A percentile compares a stretch with the other conserved stretches of the same genome.
Evolutionary conservation across 2,113 vertebrate species (phyloP).

Genomic region (Peromyscus californicus): DNA sequence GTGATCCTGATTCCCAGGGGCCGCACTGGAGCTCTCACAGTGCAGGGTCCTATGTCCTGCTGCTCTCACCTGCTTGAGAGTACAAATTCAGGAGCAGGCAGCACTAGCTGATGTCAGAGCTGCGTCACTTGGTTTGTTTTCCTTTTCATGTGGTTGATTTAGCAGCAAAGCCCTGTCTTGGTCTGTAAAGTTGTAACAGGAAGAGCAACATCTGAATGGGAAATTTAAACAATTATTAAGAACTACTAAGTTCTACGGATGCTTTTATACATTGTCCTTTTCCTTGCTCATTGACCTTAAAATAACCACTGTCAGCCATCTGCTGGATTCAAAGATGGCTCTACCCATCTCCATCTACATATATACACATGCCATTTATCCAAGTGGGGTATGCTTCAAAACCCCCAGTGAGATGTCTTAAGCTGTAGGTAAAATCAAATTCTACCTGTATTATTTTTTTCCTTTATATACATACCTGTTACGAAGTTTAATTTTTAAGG

Average conservation of each 20-base stretch:
- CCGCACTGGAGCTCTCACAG: not conserved
- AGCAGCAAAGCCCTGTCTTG: not conserved
- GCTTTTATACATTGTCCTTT: not conserved
- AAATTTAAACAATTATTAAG: constrained; percentile 45
- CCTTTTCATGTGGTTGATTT: constrained; percentile 24
- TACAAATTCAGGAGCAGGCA: not conserved
- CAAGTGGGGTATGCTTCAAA: not conserved
- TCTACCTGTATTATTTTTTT: not conserved
- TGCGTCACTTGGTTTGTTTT: not conserved
- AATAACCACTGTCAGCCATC: not conserved
- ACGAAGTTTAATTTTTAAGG: not conserved
- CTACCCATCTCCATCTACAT: not conserved
- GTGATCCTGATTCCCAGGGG: not conserved
- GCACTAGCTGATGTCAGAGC: not conserved
- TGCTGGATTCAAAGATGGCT: not conserved
- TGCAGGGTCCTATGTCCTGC: not conserved
- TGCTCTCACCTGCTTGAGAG: not conserved
- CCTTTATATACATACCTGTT: not conserved
- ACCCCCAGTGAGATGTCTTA: not conserved
- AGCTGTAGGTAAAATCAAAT: not conserved
- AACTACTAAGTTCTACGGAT: not conserved
- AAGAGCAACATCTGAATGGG: not conserved
- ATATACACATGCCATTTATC: not conserved
- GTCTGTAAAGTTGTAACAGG: constrained; percentile 43
- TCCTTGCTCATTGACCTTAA: not conserved